These are phyloP conservation scores for Clostera curtula DNA, from an alignment of 2,888 invertebrate species.

Conservation along the genomic window DNA sequence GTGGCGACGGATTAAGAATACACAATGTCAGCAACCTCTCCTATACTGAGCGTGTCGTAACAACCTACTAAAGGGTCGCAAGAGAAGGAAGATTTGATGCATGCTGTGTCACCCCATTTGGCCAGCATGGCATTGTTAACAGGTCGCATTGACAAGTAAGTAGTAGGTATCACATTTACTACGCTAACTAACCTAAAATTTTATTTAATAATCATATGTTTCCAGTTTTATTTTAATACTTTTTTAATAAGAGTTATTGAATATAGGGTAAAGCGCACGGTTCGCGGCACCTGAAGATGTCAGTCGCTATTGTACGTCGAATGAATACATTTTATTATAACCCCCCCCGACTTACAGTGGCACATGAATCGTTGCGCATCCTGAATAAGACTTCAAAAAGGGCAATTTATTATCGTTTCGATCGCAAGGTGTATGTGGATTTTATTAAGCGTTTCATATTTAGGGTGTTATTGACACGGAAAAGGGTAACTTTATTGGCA, in stretches of 20 bases:
- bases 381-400: slow-evolving; percentile 69
- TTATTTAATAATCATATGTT: background rate
- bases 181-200: too few relatives aligned
- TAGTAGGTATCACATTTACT: too few relatives aligned
- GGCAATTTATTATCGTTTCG: slow-evolving; percentile 57
- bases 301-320: slow-evolving; percentile 29
- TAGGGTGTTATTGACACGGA: slow-evolving; percentile 41
- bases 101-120: too few relatives aligned
- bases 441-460: slow-evolving; percentile 66
- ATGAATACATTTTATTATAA: slow-evolving; percentile 35
- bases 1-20: too few relatives aligned
- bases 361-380: slow-evolving; percentile 42
- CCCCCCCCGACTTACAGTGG: slow-evolving; percentile 40
- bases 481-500: slow-evolving; percentile 39
- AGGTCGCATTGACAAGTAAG: too few relatives aligned
- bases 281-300: slow-evolving; percentile 43
- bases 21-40: too few relatives aligned
- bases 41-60: too few relatives aligned
- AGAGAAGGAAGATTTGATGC: too few relatives aligned
- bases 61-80: too few relatives aligned
- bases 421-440: slow-evolving; percentile 45
- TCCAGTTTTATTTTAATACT: background rate
- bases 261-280: slow-evolving; percentile 16
- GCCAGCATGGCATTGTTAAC: too few relatives aligned
- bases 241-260: background rate